These are phyloP conservation scores for Loriculus beryllinus DNA, from an alignment of 2,797 vertebrate genomes.

Conservation along the genomic window DNA sequence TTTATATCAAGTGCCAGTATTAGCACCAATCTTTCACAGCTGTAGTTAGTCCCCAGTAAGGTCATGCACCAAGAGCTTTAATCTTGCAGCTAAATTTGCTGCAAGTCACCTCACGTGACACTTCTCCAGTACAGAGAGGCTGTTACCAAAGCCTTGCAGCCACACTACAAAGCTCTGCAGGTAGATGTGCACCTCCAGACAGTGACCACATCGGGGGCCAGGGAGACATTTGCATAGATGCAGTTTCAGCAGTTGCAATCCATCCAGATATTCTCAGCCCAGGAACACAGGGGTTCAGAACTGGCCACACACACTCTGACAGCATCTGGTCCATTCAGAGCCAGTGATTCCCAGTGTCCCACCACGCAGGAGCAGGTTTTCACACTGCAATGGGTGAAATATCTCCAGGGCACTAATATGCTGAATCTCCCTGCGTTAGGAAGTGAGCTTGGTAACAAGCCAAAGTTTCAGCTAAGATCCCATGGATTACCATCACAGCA, in stretches of 20 bases:
- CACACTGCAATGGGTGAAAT: accelerated
- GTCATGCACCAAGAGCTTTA: neutral
- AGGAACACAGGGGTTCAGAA: neutral
- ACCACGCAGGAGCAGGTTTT: neutral
- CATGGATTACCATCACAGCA: neutral
- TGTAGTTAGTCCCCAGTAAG: neutral
- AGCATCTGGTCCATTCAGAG: neutral
- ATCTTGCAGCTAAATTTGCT: neutral
- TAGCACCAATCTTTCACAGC: neutral
- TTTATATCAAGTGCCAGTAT: neutral
- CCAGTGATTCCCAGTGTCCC: accelerated
- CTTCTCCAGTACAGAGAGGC: neutral
- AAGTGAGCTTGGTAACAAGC: neutral
- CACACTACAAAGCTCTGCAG: neutral
- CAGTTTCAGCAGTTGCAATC: neutral
- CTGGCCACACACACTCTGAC: neutral
- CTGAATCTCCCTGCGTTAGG: neutral
- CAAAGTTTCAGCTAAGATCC: neutral
- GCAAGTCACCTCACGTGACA: neutral
- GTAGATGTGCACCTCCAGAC: accelerated
- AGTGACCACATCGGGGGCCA: neutral
- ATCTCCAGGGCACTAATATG: neutral
- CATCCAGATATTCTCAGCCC: neutral
- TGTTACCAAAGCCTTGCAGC: neutral
- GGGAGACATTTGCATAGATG: neutral